phyloP scores from a whole-genome alignment of 1,140 invertebrate genomes.

The Neodiprion pinetum region DNA sequence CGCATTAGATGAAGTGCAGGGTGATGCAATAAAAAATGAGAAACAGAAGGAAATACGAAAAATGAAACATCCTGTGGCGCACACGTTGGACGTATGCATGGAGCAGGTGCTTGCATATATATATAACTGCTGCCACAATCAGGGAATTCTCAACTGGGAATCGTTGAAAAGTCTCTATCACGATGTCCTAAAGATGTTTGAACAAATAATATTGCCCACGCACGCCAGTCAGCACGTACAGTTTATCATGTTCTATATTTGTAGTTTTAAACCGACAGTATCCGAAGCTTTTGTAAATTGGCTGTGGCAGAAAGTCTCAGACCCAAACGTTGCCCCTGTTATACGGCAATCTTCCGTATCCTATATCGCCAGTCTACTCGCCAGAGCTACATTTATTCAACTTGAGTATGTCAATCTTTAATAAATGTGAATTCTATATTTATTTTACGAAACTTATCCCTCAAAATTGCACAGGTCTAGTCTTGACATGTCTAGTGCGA shows the following conservation, averaged over 20 bases:
- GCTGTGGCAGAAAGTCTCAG: constrained; percentile 78
- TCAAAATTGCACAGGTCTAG: not conserved
- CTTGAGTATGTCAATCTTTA: constrained; percentile 64
- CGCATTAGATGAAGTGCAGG: constrained; percentile 53
- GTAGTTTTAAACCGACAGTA: constrained; percentile 72
- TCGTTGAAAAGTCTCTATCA: constrained; percentile 57
- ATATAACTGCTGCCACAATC: constrained; percentile 56
- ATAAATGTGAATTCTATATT: constrained; percentile 14
- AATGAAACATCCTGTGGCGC: constrained; percentile 60
- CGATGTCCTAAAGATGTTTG: constrained; percentile 71
- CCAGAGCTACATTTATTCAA: constrained; percentile 72
- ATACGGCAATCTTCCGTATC: constrained; percentile 73
- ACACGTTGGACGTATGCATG: constrained; percentile 72
- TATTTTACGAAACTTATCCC: not conserved
- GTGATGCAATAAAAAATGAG: constrained; percentile 49
- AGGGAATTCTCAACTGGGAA: constrained; percentile 50
- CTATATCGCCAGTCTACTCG: constrained; percentile 80
- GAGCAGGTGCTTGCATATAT: constrained; percentile 68
- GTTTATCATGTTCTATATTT: constrained; percentile 80
- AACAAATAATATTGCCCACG: constrained; percentile 76
- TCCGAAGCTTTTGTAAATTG: constrained; percentile 73
- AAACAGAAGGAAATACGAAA: constrained; percentile 21
- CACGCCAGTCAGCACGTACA: constrained; percentile 79
- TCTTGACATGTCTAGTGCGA: too few species aligned
- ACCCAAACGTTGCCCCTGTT: constrained; percentile 70